A percentile compares a stretch with the other conserved stretches of the same genome.
These are phyloP conservation scores for Takifugu rubripes DNA, from an alignment of 2,797 vertebrate species.

Conservation along the genomic window DNA sequence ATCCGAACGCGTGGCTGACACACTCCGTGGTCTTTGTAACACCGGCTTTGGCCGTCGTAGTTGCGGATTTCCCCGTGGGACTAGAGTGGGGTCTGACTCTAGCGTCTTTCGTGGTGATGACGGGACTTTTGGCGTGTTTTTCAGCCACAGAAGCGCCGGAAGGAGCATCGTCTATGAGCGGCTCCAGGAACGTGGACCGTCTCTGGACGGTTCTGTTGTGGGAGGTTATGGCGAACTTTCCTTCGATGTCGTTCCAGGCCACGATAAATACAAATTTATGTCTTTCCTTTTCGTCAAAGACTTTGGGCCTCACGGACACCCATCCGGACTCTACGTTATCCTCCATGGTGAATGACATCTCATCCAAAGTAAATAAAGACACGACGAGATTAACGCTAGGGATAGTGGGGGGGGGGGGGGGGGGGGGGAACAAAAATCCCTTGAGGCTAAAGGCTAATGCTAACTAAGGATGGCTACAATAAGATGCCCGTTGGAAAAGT, in stretches of 20 bases:
- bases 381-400: constrained; percentile 17
- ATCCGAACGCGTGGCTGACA: constrained; percentile 39
- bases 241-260: constrained; percentile 95
- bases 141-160: constrained; percentile 30
- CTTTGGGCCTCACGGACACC: constrained; percentile 92
- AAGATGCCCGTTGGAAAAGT: constrained; percentile 7
- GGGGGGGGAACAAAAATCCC: background rate
- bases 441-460: constrained; percentile 33
- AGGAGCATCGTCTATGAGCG: constrained; percentile 36
- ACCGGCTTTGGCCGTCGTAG: constrained; percentile 18
- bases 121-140: constrained; percentile 23
- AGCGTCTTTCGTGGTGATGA: constrained; percentile 23
- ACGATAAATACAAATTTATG: constrained; percentile 94
- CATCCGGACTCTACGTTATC: constrained; percentile 91
- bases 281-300: constrained; percentile 90
- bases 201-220: constrained; percentile 92
- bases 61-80: constrained; percentile 35
- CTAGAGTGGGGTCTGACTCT: constrained; percentile 44
- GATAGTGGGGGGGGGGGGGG: background rate
- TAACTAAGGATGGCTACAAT: constrained; percentile 19
- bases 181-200: constrained; percentile 77
- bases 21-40: constrained; percentile 42
- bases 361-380: constrained; percentile 4
- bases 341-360: constrained; percentile 90
- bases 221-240: constrained; percentile 95